These are phyloP conservation scores for Numida meleagris DNA, from an alignment of 2,113 vertebrate species.

Conservation along the genomic window DNA sequence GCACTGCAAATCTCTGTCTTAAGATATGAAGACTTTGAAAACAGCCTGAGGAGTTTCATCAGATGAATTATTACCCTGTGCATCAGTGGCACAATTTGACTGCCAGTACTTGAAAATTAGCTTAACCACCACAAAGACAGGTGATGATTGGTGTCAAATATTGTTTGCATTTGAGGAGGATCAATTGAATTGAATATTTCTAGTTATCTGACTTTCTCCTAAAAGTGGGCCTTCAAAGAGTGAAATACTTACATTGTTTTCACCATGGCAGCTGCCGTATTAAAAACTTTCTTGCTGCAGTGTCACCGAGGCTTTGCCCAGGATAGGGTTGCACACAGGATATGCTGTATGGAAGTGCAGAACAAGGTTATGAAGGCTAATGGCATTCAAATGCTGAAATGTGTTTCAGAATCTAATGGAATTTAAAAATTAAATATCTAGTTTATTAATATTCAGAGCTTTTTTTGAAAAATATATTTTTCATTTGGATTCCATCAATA, in stretches of 20 bases:
- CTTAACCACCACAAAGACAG: neutral
- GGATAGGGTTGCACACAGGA: neutral
- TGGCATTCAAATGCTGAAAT: neutral
- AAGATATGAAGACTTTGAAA: neutral
- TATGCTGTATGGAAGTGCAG: neutral
- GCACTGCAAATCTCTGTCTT: neutral
- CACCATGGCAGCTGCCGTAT: fast-evolving
- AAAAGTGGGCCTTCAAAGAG: neutral
- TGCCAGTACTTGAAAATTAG: neutral
- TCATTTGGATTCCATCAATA: neutral
- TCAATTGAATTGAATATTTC: neutral
- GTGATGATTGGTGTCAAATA: neutral
- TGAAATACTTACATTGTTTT: neutral
- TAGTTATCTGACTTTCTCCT: neutral
- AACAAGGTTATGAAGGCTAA: neutral
- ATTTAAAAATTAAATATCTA: neutral
- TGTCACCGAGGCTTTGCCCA: neutral
- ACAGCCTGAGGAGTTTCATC: neutral
- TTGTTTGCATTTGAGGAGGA: neutral
- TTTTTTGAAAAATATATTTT: neutral
- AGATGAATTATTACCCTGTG: neutral
- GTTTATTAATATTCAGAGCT: neutral
- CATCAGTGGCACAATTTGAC: neutral
- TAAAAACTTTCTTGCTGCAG: neutral
- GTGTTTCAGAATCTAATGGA: neutral